Evolutionary conservation across 2,113 vertebrate species (phyloP).

Genomic region (Phyllostomus discolor): DNA sequence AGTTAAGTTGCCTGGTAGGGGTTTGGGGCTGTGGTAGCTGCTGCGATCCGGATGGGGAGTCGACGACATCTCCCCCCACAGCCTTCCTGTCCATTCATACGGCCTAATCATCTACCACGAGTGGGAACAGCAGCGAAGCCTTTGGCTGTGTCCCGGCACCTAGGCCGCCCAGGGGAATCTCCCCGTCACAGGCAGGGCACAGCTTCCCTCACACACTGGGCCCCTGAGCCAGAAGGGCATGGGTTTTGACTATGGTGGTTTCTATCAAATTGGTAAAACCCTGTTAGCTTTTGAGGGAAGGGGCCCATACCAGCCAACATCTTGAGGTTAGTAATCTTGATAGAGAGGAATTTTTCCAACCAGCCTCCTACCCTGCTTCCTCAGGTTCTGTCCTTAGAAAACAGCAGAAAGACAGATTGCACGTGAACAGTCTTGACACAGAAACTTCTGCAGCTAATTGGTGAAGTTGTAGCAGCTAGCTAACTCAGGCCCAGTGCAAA

Average conservation of each 20-base stretch:
- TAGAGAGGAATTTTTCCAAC: not conserved
- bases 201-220: not conserved
- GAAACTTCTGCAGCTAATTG: not conserved
- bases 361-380: not conserved
- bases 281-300: not conserved
- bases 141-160: not conserved
- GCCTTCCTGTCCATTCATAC: not conserved
- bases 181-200: not conserved
- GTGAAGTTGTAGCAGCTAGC: not conserved
- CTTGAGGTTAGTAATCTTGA: not conserved
- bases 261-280: not conserved
- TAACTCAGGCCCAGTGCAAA: not conserved
- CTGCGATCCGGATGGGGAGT: not conserved
- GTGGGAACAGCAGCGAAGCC: not conserved
- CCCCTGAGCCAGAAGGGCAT: constrained; percentile 22
- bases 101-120: not conserved
- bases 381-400: not conserved
- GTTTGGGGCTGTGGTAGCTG: not conserved
- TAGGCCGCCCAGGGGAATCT: not conserved
- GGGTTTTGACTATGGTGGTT: constrained; percentile 28
- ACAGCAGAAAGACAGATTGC: not conserved
- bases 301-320: not conserved
- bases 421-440: not conserved
- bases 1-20: not conserved
- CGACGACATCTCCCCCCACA: fast-evolving